phyloP scores from a whole-genome alignment of 1,140 invertebrate species.

The Orius insidiosus region DNA sequence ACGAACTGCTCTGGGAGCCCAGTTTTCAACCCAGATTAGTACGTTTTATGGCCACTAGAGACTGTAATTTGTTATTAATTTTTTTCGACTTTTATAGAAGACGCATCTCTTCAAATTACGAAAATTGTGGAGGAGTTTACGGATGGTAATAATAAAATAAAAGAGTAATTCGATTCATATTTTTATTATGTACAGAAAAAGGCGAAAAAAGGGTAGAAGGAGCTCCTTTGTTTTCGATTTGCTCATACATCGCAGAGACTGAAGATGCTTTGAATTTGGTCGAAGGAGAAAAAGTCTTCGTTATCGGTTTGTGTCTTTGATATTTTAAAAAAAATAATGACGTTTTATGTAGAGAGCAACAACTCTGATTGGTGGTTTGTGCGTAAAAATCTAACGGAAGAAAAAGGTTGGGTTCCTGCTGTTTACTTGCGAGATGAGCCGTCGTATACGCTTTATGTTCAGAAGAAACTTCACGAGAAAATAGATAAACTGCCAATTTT shows the following conservation, averaged over 20 bases:
- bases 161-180: neutral
- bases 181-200: conserved; percentile 5
- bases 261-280: conserved; percentile 73
- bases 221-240: conserved; percentile 64
- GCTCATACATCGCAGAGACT: conserved; percentile 71
- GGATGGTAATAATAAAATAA: neutral
- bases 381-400: conserved; percentile 70
- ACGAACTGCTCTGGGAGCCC: neutral
- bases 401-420: conserved; percentile 83
- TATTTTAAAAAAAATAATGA: neutral
- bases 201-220: conserved; percentile 30
- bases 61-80: neutral
- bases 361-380: conserved; percentile 85
- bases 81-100: conserved; percentile 29
- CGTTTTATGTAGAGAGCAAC: conserved; percentile 38
- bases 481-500: conserved; percentile 80
- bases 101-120: conserved; percentile 37
- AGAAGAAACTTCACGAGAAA: conserved; percentile 76
- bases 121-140: conserved; percentile 30
- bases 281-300: conserved; percentile 75
- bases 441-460: conserved; percentile 63
- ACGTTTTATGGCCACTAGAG: too few species aligned
- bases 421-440: conserved; percentile 66
- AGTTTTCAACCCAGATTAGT: too few species aligned
- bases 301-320: conserved; percentile 40